Base-by-base conservation (phyloP, 2,797 vertebrate species). In the Masticophis lateralis region DNA sequence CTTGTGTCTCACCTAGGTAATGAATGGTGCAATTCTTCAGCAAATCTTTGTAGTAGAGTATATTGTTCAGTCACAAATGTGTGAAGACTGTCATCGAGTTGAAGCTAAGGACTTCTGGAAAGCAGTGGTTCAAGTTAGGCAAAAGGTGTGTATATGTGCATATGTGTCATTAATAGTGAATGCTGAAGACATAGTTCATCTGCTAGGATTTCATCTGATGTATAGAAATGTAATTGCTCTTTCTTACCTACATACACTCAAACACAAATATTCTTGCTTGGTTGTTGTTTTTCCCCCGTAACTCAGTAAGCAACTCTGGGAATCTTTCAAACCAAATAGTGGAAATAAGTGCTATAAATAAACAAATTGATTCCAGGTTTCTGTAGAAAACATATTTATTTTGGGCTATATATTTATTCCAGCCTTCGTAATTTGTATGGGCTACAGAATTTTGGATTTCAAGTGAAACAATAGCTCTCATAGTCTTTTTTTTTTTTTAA, bases 21-120 rank as follows among this genome's bases (percentile, higher is more conserved):
- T 99, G 97, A 99, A 99, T 43, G 99, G 99, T 2, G 99, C 99
- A 2, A 99, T 99, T 95, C 98, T 99, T 93, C 99, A 99, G 98
- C 99, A 99, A 96, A 98, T 99, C 60, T 99, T 99, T 96, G 98
- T 99, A 95, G 98, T 99, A 22, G 99, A 99, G 95, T 99, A 98
- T 92, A 95, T 98, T 92, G 93, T 99, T 90, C 98, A 98, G 96
- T 95, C 97, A 32, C 99, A 99, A 93, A 99, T 99, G 99, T 99
- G 99, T 94, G 99, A 99, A 87, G 99, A 99, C 96, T 99, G 99
- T 96, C 99, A 99, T 51, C 98, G 99, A 91, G 98, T 99, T 89
- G 99, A 99, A 97, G 99, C 99, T 89, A 99, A 99, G 94, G 99
- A 99, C 97, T 99, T 99, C 97, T 99, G 99, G 99, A 99, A 99